These are phyloP conservation scores for Andrena hattorfiana DNA, from an alignment of 2,888 invertebrate species.

Conservation along the genomic window DNA sequence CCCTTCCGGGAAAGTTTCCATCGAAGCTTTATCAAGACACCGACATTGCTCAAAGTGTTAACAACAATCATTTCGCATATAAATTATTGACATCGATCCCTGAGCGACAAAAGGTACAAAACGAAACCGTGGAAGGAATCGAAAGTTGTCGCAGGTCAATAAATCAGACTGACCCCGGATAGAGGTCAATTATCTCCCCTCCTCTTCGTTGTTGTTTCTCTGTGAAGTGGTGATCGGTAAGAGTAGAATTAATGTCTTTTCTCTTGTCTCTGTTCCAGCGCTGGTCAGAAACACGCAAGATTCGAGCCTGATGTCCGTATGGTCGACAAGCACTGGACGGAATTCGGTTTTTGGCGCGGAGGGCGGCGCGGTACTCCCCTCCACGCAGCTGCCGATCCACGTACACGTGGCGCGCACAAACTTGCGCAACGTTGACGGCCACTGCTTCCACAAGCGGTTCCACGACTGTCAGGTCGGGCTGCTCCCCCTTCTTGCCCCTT, in stretches of 20 bases:
- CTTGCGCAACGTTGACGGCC: constrained; percentile 79
- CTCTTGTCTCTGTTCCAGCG: constrained; percentile 66
- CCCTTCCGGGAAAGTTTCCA: too few relatives aligned
- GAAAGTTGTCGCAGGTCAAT: background rate
- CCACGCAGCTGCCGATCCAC: constrained; percentile 78
- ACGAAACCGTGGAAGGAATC: background rate
- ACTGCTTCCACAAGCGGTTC: constrained; percentile 82
- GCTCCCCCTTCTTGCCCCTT: constrained; percentile 27
- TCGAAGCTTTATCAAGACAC: too few relatives aligned
- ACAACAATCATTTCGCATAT: too few relatives aligned
- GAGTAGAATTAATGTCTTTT: background rate
- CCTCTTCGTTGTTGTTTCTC: background rate
- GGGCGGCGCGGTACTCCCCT: constrained; percentile 77
- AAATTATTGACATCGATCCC: too few relatives aligned
- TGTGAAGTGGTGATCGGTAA: background rate
- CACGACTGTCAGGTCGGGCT: constrained; percentile 82
- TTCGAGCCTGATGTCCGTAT: constrained; percentile 83
- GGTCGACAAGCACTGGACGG: constrained; percentile 84
- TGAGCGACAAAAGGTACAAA: too few relatives aligned
- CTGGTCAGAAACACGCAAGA: constrained; percentile 72
- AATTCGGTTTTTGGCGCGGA: constrained; percentile 83
- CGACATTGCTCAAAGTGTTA: too few relatives aligned
- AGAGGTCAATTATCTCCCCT: background rate
- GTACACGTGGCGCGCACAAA: constrained; percentile 77
- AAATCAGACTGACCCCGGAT: background rate